phyloP scores from a whole-genome alignment of 2,888 invertebrate genomes.

The Calliopum simillimum region DNA sequence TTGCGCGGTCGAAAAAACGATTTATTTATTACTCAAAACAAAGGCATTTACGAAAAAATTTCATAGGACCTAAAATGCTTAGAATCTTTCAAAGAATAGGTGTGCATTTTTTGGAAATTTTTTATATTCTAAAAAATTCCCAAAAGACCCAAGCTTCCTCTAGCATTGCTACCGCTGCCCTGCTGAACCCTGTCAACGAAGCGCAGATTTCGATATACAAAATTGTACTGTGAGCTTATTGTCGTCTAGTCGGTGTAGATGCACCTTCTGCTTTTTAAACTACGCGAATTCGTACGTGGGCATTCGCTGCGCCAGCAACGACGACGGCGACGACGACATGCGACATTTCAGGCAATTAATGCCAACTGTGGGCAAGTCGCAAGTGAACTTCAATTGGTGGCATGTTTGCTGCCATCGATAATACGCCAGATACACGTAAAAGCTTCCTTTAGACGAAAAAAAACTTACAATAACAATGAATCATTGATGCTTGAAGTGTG shows the following conservation, averaged over 20 bases:
- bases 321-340: slow-evolving; percentile 47
- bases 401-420: slow-evolving; percentile 1
- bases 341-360: slow-evolving; percentile 51
- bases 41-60: no score
- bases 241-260: slow-evolving; percentile 1
- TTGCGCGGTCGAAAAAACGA: no score
- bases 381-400: no score
- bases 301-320: slow-evolving; percentile 36
- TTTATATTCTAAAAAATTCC: not conserved
- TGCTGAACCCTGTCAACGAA: slow-evolving; percentile 27
- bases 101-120: no score
- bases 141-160: slow-evolving; percentile 18
- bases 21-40: no score
- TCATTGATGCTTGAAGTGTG: not conserved
- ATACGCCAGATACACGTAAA: not conserved
- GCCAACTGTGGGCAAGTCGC: slow-evolving; percentile 50
- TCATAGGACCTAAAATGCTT: no score
- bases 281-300: slow-evolving; percentile 36
- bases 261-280: slow-evolving; percentile 12
- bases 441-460: not conserved
- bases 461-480: not conserved
- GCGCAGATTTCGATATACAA: not conserved
- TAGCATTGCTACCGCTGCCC: slow-evolving; percentile 13
- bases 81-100: no score
- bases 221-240: not conserved